These are phyloP conservation scores for Liasis olivaceus DNA, from an alignment of 2,797 vertebrate species.

Conservation along the genomic window DNA sequence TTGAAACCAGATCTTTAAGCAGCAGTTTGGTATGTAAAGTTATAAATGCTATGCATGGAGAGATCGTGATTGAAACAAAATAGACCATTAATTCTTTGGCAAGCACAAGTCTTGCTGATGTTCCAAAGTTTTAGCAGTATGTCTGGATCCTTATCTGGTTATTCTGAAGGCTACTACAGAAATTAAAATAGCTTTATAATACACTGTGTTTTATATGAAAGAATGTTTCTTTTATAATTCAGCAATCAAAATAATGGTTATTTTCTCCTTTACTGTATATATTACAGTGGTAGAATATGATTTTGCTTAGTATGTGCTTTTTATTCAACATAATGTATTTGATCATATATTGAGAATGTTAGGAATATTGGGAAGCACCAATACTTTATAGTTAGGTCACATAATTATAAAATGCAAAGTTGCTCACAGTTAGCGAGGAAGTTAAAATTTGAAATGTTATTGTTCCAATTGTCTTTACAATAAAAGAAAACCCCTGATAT, in stretches of 20 bases:
- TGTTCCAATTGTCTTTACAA: neutral
- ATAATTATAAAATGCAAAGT: neutral
- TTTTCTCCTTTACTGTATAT: neutral
- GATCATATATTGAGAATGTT: neutral
- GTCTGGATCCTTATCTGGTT: neutral
- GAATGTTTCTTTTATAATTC: neutral
- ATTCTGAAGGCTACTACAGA: neutral
- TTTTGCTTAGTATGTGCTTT: neutral
- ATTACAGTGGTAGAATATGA: neutral
- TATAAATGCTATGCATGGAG: neutral
- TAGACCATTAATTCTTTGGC: neutral
- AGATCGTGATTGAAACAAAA: neutral
- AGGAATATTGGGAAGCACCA: neutral
- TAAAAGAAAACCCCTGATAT: neutral
- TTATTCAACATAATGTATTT: neutral
- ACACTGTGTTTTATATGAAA: neutral
- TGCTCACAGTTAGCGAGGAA: neutral
- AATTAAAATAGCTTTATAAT: neutral
- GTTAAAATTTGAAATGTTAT: neutral
- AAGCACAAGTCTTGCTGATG: neutral
- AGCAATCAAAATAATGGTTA: neutral
- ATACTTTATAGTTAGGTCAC: neutral
- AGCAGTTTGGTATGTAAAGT: neutral
- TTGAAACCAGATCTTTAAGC: neutral
- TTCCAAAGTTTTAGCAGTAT: neutral